Base-by-base conservation (phyloP, 2,888 invertebrate species). In the Aleiodes testaceus region DNA sequence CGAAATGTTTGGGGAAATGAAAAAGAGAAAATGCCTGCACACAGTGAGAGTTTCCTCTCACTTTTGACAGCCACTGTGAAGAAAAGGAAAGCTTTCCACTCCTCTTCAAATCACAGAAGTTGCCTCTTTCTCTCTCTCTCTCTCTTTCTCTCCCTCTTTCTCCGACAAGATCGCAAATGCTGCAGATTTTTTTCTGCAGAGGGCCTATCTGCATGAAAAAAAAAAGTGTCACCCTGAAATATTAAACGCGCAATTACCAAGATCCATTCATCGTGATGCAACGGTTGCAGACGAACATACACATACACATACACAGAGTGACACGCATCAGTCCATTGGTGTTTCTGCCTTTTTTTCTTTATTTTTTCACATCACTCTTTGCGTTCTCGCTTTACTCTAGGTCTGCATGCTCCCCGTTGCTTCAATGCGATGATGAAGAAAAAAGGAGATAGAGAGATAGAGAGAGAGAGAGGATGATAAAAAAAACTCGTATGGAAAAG, bases 161-260 rank as follows among this genome's bases (percentile, higher is more conserved):
- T 66, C 68, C 7, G 75, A 77, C 80, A 81, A 81, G 84, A 84
- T 84, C 81, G 80, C 74, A 77, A 78, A 80, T 81, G 79, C 36
- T 30, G 53, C 36, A 26, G 26, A 59, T 47, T 45, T 36, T 66
- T 59, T 75, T 72, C 82, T 83, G 81, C 81, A 81, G 83, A 80
- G 82, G 81, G 82, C 85, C 83, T 84, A 82, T 79, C 59, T 42
- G 82, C 75, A 80, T 82, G 78, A 79, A 72, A 83, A 83, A 82
- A 53, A 59, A 59, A 59, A 59, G 59, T 14, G 14, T n/a, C 36
- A 82, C 83, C 81, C 84, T 87, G 83, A 87, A 87, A 86, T 87
- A 87, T 87, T 87, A 85, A 87, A 81, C 85, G 85, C 78, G 85
- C 87, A 87, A 87, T 87, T 87, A 87, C 86, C 83, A 80, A 79